Conservation (phyloP, 2,797 vertebrate species). For the Limosa lapponica region DNA sequence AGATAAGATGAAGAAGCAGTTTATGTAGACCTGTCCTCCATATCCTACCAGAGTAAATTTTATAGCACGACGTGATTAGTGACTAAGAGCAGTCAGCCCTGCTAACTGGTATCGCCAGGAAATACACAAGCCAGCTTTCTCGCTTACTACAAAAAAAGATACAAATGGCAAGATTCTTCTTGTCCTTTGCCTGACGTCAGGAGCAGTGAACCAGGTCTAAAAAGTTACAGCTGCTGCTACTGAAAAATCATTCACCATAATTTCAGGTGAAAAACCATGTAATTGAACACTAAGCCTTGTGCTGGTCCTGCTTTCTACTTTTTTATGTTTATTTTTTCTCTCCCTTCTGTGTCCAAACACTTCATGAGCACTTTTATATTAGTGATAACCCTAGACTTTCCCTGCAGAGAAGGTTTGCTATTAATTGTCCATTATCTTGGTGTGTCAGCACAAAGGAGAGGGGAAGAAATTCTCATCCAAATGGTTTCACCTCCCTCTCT, state of each 20-base stretch:
- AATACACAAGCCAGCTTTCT: neutral
- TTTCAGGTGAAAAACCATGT: neutral
- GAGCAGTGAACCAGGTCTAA: neutral
- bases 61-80: neutral
- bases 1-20: neutral
- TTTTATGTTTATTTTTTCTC: constrained; percentile 31
- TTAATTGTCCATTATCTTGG: constrained; percentile 83
- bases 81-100: neutral
- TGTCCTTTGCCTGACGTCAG: neutral
- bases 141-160: neutral
- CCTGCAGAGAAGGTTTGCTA: constrained; percentile 65
- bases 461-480: constrained; percentile 71
- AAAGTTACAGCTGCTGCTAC: neutral
- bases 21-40: neutral
- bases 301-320: constrained; percentile 12
- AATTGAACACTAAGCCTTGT: neutral
- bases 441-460: constrained; percentile 78
- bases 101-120: neutral
- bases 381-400: constrained; percentile 74
- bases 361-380: constrained; percentile 60
- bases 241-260: constrained; percentile 15
- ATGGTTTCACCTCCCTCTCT: constrained; percentile 78
- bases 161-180: neutral
- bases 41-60: neutral
- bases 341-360: constrained; percentile 24